Conservation (phyloP, 2,113 vertebrate genomes). For the Cynoglossus semilaevis region DNA sequence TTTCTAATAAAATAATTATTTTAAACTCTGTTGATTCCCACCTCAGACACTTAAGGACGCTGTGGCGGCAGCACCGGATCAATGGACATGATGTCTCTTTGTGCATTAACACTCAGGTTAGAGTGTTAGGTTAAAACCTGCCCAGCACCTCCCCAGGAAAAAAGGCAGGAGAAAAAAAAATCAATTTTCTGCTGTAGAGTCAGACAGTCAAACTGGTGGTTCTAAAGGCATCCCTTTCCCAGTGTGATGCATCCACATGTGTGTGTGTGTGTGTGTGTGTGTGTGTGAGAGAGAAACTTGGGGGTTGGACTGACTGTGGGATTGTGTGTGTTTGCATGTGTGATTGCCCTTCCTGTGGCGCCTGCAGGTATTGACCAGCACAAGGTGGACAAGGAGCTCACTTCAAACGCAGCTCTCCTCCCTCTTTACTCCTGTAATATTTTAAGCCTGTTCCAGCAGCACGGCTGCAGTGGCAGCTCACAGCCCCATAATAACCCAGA, state of each 20-base stretch:
- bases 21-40: slow-evolving; percentile 17
- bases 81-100: slow-evolving; percentile 94
- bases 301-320: slow-evolving; percentile 37
- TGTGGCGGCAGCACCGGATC: slow-evolving; percentile 87
- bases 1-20: no score
- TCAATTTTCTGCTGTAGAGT: slow-evolving; percentile 84
- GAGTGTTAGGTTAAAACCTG: slow-evolving; percentile 94
- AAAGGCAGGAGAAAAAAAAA: slow-evolving; percentile 72
- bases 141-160: slow-evolving; percentile 77
- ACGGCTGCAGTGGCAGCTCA: slow-evolving; percentile 58
- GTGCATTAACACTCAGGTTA: slow-evolving; percentile 92
- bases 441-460: slow-evolving; percentile 59
- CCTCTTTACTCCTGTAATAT: slow-evolving; percentile 56
- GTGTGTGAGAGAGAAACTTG: slow-evolving; percentile 8
- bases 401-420: slow-evolving; percentile 44
- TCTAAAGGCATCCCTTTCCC: slow-evolving; percentile 81
- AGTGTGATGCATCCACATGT: slow-evolving; percentile 23
- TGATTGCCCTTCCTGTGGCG: slow-evolving; percentile 59
- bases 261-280: slow-evolving; percentile 29
- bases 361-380: slow-evolving; percentile 69
- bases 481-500: slow-evolving; percentile 65
- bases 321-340: slow-evolving; percentile 51
- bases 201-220: slow-evolving; percentile 75
- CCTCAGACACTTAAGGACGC: slow-evolving; percentile 73
- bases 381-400: slow-evolving; percentile 48